Conservation (phyloP, 2,888 invertebrate genomes). For the Dicyrtoma fusca region DNA sequence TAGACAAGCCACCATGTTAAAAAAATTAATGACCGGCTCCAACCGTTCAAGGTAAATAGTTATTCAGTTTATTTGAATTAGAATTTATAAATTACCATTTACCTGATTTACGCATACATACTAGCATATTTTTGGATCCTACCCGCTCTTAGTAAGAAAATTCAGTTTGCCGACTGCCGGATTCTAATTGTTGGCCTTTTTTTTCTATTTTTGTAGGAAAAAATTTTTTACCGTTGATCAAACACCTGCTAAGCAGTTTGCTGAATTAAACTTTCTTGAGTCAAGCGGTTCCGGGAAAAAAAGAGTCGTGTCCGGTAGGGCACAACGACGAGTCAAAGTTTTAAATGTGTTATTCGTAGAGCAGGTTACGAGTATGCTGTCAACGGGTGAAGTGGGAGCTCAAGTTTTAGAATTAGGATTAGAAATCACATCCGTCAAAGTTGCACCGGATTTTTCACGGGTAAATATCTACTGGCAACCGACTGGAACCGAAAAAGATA, state of each 20-base stretch:
- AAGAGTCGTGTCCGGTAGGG: conserved; percentile 34
- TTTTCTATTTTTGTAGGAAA: conserved; percentile 36
- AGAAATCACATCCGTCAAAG: conserved; percentile 73
- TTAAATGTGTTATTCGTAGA: conserved; percentile 82
- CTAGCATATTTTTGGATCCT: too few relatives aligned
- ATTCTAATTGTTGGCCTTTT: background rate
- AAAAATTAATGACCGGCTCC: conserved; percentile 48
- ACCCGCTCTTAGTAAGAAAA: background rate
- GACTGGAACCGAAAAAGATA: conserved; percentile 60
- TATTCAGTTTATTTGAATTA: background rate
- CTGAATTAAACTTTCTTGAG: conserved; percentile 37
- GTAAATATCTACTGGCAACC: conserved; percentile 74
- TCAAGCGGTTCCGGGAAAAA: conserved; percentile 14
- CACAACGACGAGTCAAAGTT: conserved; percentile 65
- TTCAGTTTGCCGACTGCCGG: background rate
- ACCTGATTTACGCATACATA: too few relatives aligned
- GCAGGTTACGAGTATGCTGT: conserved; percentile 76
- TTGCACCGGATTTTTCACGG: conserved; percentile 69
- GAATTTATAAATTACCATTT: background rate
- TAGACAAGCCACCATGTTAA: conserved; percentile 41
- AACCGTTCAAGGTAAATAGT: conserved; percentile 13
- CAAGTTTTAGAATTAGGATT: conserved; percentile 69
- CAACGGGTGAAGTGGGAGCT: conserved; percentile 67
- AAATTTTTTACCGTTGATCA: conserved; percentile 41
- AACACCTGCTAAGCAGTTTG: conserved; percentile 33